Percentiles rank a stretch among this genome's conserved stretches.
Evolutionary conservation across 1,140 invertebrate genomes (phyloP).

Genomic region (Caerostris extrusa): DNA sequence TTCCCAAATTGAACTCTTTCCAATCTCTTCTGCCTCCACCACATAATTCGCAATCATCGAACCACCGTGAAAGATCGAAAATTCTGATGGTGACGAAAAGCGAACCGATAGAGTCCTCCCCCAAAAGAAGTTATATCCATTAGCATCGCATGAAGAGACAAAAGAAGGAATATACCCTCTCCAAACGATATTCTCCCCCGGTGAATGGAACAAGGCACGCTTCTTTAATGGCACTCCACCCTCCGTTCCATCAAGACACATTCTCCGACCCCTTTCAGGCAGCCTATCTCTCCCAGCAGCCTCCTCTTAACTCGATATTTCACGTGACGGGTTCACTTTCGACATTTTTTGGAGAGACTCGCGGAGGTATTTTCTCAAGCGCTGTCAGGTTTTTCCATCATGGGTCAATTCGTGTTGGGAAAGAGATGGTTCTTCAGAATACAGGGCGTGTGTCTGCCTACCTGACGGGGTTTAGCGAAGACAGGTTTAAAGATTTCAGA

Average conservation of each 20-base stretch:
- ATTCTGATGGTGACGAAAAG: not conserved
- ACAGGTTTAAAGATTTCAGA: not conserved
- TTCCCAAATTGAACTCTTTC: too few relatives aligned
- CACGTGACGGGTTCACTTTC: not conserved
- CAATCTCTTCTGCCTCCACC: too few relatives aligned
- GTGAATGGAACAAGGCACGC: not conserved
- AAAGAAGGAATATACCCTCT: not conserved
- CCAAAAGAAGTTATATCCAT: not conserved
- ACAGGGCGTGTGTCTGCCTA: not conserved
- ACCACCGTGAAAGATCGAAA: not conserved
- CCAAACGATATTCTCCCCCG: not conserved
- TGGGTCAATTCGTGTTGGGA: not conserved
- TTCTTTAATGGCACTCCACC: not conserved
- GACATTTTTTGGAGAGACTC: too few relatives aligned
- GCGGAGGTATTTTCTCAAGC: not conserved
- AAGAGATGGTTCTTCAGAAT: conserved; percentile 28
- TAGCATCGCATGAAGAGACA: not conserved
- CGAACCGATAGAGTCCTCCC: not conserved
- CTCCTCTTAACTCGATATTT: conserved; percentile 4
- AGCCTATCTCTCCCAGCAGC: not conserved
- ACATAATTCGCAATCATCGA: not conserved
- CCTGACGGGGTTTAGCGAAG: conserved; percentile 1
- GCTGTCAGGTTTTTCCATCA: not conserved
- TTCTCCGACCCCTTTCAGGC: not conserved
- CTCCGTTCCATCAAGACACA: conserved; percentile 12